Evolutionary conservation across 1,140 invertebrate species (phyloP), one percentile per base, ranked within the genome.

Genomic region (Atopsyche davidsoni): DNA sequence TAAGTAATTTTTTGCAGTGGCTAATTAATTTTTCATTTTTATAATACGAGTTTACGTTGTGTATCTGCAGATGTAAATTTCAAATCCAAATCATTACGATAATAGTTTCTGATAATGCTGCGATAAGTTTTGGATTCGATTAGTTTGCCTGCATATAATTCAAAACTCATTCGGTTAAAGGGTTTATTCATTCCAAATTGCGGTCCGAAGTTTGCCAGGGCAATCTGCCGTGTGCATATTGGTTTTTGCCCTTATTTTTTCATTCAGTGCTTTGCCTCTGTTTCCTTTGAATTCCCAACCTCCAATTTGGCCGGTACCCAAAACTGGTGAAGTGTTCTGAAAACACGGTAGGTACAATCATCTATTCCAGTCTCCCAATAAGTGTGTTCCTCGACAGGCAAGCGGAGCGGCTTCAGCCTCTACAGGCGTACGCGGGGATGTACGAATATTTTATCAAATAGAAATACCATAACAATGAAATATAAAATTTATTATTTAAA

Each of bases 311-410:
- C 55, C 45, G 39, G 36, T 51, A 41, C 55, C 55, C 55, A 58
- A 57, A 58, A 51, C 55, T 54, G 51, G 55, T 46, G 44, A 51
- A 58, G 55, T 54, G 51, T 54, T 53, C 51, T 44, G 38, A 58
- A 58, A 58, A 58, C 43, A 51, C 55, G 46, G 54, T 54, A 51
- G 55, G 50, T 53, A 57, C 55, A 53, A 57, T 57, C 51, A 51
- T 57, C 55, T 45, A 49, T 53, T 57, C 41, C 54, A 44, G 42
- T 2, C 45, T 41, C 34, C 46, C 51, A 39, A 36, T 46, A 46
- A 24, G 10, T 19, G 42, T 17, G 17, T 13, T 6, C 18, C 11
- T 46, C 31, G 39, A 21, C 35, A 14, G 25, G 10, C 17, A 28
- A 14, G 34, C n/a, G n/a, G n/a, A n/a, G n/a, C n/a, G n/a, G n/a